Evolutionary conservation across 2,888 invertebrate species (phyloP).

Genomic region (Nephrotoma guestfalica): DNA sequence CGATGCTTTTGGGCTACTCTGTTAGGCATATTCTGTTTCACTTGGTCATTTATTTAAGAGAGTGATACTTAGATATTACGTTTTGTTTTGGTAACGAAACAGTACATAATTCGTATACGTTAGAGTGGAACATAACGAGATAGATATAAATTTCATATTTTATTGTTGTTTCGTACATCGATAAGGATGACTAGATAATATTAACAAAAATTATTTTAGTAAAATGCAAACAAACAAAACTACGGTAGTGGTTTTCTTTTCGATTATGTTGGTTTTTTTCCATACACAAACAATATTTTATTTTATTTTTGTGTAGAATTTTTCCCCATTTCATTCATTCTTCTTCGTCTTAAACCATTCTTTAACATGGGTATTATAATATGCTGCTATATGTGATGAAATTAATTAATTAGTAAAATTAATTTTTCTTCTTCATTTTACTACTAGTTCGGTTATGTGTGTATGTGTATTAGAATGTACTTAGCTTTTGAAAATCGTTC

Average conservation of each 20-base stretch:
- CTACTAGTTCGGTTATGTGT: neutral
- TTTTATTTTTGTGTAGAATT: neutral
- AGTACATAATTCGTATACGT: neutral
- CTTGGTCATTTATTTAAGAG: neutral
- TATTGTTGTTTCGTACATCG: neutral
- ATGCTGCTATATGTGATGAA: neutral
- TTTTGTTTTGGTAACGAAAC: neutral
- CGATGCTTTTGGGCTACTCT: neutral
- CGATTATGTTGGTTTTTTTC: neutral
- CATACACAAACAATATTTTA: neutral
- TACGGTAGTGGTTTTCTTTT: neutral
- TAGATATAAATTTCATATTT: neutral
- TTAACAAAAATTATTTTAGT: neutral
- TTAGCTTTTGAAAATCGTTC: neutral
- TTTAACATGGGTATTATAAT: neutral
- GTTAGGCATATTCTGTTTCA: neutral
- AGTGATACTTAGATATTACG: neutral
- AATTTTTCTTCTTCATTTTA: neutral
- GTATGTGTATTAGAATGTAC: neutral
- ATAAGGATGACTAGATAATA: neutral
- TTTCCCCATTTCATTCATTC: neutral
- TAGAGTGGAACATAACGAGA: neutral
- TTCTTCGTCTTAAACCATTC: neutral
- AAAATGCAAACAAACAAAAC: neutral
- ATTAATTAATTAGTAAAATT: neutral